phyloP scores from a whole-genome alignment of 53 echinoderm and acorn worm species.

The Mesocentrotus franciscanus region DNA sequence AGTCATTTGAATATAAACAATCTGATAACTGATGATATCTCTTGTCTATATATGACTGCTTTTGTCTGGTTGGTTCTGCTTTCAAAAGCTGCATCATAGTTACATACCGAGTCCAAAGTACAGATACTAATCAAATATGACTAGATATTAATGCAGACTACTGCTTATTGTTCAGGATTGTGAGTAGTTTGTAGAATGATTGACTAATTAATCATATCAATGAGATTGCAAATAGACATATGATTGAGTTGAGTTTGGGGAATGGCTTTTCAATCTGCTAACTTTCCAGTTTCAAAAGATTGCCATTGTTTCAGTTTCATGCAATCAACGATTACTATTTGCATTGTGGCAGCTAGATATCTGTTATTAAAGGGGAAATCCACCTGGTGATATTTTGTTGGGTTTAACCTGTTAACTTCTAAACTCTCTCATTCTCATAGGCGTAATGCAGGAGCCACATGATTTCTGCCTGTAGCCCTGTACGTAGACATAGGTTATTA shows the following conservation, averaged over 20 bases:
- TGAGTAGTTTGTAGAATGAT: not conserved
- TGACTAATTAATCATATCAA: not conserved
- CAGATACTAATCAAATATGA: not conserved
- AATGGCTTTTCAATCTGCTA: not conserved
- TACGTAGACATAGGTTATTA: too few species aligned
- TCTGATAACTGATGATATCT: conserved; percentile 6
- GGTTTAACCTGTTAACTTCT: too few species aligned
- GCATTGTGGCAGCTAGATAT: not conserved
- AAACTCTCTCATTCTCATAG: too few species aligned
- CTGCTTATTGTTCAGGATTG: not conserved
- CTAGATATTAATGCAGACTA: not conserved
- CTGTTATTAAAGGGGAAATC: not conserved
- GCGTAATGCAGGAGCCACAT: too few species aligned
- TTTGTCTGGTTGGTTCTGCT: conserved; percentile 32
- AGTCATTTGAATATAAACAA: conserved; percentile 50
- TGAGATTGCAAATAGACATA: not conserved
- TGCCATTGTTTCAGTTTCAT: not conserved
- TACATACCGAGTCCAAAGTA: not conserved
- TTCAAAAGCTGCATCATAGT: not conserved
- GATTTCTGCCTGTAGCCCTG: too few species aligned
- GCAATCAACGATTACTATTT: not conserved
- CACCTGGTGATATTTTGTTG: too few species aligned
- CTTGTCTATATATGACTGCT: not conserved
- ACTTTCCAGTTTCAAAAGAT: conserved; percentile 16
- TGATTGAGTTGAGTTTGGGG: not conserved